phyloP scores from a whole-genome alignment of 2,113 vertebrate species.

The Sula dactylatra region DNA sequence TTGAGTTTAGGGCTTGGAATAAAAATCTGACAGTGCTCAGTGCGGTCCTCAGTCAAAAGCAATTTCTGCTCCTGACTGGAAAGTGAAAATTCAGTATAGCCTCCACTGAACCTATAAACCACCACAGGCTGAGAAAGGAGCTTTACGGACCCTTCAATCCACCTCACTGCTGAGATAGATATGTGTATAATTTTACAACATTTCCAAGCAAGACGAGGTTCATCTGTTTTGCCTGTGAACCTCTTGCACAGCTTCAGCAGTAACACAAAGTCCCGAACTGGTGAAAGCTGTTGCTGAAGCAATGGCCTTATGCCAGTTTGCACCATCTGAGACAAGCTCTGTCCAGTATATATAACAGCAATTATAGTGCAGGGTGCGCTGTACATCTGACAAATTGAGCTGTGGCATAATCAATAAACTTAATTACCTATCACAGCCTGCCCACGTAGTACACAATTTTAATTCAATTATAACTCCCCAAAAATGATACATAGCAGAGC shows the following conservation, averaged over 20 bases:
- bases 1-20: background rate
- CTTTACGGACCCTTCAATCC: background rate
- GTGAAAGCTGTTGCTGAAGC: background rate
- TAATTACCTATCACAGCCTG: slow-evolving; percentile 68
- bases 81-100: background rate
- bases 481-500: slow-evolving; percentile 35
- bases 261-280: background rate
- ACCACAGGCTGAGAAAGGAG: background rate
- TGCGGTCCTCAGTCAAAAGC: background rate
- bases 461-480: slow-evolving; percentile 63
- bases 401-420: slow-evolving; percentile 65
- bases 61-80: background rate
- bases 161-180: background rate
- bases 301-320: background rate
- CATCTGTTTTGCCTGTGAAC: background rate
- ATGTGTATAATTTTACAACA: slow-evolving; percentile 9
- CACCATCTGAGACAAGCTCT: background rate
- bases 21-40: background rate
- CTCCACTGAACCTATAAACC: background rate
- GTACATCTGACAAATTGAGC: slow-evolving; percentile 48
- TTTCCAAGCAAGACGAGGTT: background rate
- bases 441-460: slow-evolving; percentile 52
- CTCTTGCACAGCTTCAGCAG: background rate
- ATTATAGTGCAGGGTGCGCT: background rate
- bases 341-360: slow-evolving; percentile 25